Evolutionary conservation across 2,113 vertebrate genomes (phyloP).

Genomic region (Nestor notabilis): DNA sequence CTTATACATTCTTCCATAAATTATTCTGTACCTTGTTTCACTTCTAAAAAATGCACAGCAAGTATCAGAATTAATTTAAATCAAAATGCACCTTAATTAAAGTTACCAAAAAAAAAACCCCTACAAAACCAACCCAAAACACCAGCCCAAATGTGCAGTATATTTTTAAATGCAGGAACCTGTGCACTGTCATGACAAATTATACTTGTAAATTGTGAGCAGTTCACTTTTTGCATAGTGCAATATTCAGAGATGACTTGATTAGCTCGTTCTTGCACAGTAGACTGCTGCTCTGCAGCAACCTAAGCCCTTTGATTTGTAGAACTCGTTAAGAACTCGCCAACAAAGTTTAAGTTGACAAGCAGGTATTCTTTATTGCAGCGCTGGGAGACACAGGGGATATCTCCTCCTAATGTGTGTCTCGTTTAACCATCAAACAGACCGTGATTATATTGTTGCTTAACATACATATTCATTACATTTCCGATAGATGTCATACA

Average conservation of each 20-base stretch:
- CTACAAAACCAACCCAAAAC: background rate
- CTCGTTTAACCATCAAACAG: no score
- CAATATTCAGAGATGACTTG: background rate
- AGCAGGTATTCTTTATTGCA: no score
- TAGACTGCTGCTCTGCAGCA: background rate
- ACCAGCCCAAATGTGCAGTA: background rate
- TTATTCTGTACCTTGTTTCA: background rate
- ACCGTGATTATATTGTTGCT: no score
- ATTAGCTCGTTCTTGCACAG: background rate
- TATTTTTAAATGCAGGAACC: background rate
- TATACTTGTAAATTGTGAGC: background rate
- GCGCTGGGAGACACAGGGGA: no score
- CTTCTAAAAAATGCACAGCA: background rate
- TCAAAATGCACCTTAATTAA: background rate
- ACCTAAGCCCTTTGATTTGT: no score
- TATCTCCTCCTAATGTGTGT: no score
- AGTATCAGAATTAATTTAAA: background rate
- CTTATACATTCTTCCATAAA: background rate
- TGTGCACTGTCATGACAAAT: background rate
- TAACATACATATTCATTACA: no score
- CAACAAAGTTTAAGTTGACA: no score
- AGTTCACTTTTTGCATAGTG: background rate
- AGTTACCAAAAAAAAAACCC: background rate
- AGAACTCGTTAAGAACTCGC: no score
- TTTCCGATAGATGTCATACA: no score